Base-by-base conservation (phyloP, 2,797 vertebrate genomes). In the Neomorphus geoffroyi region DNA sequence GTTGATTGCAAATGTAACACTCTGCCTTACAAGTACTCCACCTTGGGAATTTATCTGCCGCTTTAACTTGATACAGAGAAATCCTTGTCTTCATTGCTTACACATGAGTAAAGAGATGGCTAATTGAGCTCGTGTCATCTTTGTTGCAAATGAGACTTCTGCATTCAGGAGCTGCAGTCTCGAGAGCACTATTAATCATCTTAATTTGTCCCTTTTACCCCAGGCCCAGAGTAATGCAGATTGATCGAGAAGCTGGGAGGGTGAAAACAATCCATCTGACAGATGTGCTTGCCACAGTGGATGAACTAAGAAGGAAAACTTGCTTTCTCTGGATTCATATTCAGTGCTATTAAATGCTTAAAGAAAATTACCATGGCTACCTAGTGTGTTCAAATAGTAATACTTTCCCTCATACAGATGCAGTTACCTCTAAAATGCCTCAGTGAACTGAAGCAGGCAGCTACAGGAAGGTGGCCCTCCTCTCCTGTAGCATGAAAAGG, bases 121-220 rank as follows among this genome's bases (percentile, higher is more conserved):
- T 90, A 92, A 94, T 84, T 75, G 77, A 94, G 90, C 46, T 88
- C 66, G 57, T 90, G 75, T 88, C 82, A 69, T 93, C 85, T 65
- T 79, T 17, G 8, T 16, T 79, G 86, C 77, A 88, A 94, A 93
- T 79, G 66, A 91, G 77, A 84, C 46, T 66, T 71, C 73, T 84
- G 45, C 69, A 58, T 84, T 78, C 88, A 35, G n/a, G 37, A 90
- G 24, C 82, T 94, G 82, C 61, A 84, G 65, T 90, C 95, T 94
- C 93, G 81, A 90, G 88, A 92, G 86, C 54, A 15, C 74, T 88
- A 41, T 92, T 92, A 88, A 93, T 93, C 90, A 91, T 92, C 73
- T 26, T 81, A 84, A 90, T 92, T n/a, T 32, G 54, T 72, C 73
- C 66, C 56, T 84, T 80, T 75, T 62, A 74, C 62, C 6, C 3